Base-by-base conservation (phyloP, 2,888 invertebrate species). In the Halocaridina rubra region DNA sequence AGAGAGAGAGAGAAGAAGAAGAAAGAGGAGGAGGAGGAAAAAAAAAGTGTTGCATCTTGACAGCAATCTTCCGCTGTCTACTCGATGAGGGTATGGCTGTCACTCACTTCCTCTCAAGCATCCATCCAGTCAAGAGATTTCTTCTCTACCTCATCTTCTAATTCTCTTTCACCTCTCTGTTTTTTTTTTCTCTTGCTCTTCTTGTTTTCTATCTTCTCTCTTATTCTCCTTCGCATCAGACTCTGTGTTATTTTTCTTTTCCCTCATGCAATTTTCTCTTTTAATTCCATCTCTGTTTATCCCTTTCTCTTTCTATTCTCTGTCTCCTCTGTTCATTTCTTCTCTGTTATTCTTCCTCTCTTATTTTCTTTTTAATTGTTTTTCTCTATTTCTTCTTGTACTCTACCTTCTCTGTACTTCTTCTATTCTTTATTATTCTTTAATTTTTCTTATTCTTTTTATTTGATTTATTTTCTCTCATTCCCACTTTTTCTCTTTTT, bases 61-160 rank as follows among this genome's bases (percentile, higher is more conserved):
- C 75, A 24, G 75, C 75, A 75, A 75, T 75, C 75, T 75, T 75
- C 53, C 75, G 75, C 75, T 75, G 75, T 75, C 75, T 75, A 29
- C 53, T 8, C 75, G 75, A 53, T 75, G 53, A 75, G 53, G 24
- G 16, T 24, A 53, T 22, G 75, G 75, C 46, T 75, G 75, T 75
- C 75, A 57, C 75, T 39, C 75, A 75, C 53, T 75, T 75, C 75
- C 75, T 46, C 53, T 46, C n/a, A 39, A 39, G 39, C 13, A 13
- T 7, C 7, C 8, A 39, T 39, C 39, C 13, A 39, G 13, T 7
- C 8, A 39, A 13, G 13, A 39, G 39, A n/a, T n/a, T n/a, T n/a
- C n/a, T n/a, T n/a, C n/a, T n/a, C n/a, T n/a, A 10, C 16, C 46
- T 46, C 46, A 13, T 16, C 16, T 16, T 46, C 46, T 46, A 10